Evolutionary conservation across 2,888 invertebrate species (phyloP), one percentile per base, ranked within the genome.

Genomic region (Candidula unifasciata): DNA sequence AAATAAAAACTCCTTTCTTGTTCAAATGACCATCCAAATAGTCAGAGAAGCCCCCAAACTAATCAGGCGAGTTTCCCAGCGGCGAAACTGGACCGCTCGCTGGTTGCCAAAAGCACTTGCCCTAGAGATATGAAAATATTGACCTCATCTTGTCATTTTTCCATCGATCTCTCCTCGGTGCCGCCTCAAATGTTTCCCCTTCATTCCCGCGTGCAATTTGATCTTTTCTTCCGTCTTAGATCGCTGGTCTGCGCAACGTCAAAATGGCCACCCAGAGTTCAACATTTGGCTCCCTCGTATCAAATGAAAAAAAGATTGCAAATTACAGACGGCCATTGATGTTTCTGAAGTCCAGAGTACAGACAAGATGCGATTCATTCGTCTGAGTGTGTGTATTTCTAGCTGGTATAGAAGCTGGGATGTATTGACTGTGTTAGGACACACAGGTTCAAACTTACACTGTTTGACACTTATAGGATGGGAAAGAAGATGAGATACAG

Each of bases 61-160:
- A 54, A 76, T 33, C 30, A 21, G 35, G 33, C 57, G 57, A 77
- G 77, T 64, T 64, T 35, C 1, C 78, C 27, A 13, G 21, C 21
- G 78, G 78, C 78, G 78, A 78, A 78, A 78, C 21, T 78, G 78
- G 78, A 78, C n/a, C 37, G 64, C 64, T 52, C 57, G 64, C 64
- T 37, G 16, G 64, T 64, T 78, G 78, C 78, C 78, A 64, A 60
- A 60, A 78, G 78, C 69, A 69, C 44, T 69, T 69, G 80, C 80
- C 80, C 52, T 68, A 60, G 71, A 71, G 81, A 71, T 73, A 81
- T 73, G 71, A 81, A 81, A 73, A 81, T 81, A 73, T 81, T 81
- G 71, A 81, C 71, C 81, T 30, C 81, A 68, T 68, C 66, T 76
- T 82, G 64, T 76, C 64, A 81, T 81, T 71, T 60, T 73, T 33